A percentile compares a stretch with the other conserved stretches of the same genome.
Evolutionary conservation across 2,888 invertebrate genomes (phyloP).

Genomic region (Dolichomitus sp.): DNA sequence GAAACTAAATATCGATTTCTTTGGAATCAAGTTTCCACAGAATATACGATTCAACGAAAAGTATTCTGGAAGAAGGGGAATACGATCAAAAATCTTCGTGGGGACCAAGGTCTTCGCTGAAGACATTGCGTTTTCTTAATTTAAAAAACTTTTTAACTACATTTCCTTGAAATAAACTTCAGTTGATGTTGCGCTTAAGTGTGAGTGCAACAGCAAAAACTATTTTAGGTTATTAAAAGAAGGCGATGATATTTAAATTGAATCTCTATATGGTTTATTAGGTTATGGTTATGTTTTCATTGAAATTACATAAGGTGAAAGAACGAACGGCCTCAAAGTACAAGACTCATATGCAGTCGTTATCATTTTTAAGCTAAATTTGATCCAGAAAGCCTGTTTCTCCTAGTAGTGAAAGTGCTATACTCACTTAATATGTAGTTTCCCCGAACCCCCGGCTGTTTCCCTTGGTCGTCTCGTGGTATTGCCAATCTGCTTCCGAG

Average conservation of each 20-base stretch:
- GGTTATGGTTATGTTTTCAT: background rate
- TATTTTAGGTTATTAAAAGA: background rate
- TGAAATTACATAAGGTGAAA: background rate
- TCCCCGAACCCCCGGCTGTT: slow-evolving; percentile 7
- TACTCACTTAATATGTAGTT: slow-evolving; percentile 49
- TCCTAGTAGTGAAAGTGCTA: slow-evolving; percentile 4
- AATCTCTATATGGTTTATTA: background rate
- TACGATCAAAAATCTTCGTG: background rate
- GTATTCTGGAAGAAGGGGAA: background rate
- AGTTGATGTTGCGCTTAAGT: too few species aligned
- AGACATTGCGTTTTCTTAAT: too few species aligned
- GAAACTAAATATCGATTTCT: background rate
- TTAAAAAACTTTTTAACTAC: too few species aligned
- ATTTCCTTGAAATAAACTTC: too few species aligned
- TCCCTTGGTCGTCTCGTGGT: slow-evolving; percentile 50
- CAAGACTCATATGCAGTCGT: background rate
- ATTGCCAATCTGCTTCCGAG: slow-evolving; percentile 81
- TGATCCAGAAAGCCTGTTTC: slow-evolving; percentile 2
- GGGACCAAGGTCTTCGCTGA: too few species aligned
- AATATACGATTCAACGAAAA: background rate
- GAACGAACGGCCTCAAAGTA: background rate
- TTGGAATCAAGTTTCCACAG: background rate
- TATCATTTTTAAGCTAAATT: slow-evolving; percentile 7
- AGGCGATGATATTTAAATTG: background rate
- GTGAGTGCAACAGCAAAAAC: background rate